phyloP scores from a whole-genome alignment of 2,888 invertebrate genomes.

The Arge pagana region DNA sequence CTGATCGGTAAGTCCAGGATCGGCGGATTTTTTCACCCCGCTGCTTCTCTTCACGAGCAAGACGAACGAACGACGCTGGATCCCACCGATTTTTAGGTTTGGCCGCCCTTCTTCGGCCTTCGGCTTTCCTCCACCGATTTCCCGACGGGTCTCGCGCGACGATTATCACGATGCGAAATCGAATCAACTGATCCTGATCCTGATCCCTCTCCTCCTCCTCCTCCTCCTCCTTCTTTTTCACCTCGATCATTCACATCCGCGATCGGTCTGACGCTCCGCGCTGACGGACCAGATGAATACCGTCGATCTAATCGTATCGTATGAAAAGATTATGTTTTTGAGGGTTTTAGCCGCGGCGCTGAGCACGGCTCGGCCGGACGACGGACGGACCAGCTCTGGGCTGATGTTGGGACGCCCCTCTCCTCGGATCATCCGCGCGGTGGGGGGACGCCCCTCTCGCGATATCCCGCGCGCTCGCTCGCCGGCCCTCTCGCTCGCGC shows the following conservation, averaged over 20 bases:
- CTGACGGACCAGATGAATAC: too few species aligned
- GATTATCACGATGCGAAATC: too few species aligned
- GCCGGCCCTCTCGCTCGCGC: background rate
- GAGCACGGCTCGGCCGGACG: conserved; percentile 56
- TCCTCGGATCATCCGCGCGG: conserved; percentile 30
- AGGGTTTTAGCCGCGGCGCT: conserved; percentile 51
- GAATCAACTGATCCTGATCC: too few species aligned
- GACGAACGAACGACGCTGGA: too few species aligned
- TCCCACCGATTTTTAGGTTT: conserved; percentile 10
- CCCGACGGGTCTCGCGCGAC: too few species aligned
- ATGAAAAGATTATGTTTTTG: too few species aligned
- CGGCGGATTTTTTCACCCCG: too few species aligned
- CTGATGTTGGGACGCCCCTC: conserved; percentile 46
- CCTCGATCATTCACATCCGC: conserved; percentile 1
- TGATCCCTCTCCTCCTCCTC: conserved; percentile 1
- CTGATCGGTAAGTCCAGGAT: too few species aligned
- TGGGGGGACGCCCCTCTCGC: background rate
- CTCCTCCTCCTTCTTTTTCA: background rate
- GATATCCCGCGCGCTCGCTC: background rate
- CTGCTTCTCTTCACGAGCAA: too few species aligned
- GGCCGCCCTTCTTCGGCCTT: background rate
- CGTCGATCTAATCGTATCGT: too few species aligned
- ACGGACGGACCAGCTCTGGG: conserved; percentile 57
- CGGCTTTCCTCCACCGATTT: background rate
- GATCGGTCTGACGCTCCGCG: too few species aligned